These are phyloP conservation scores for Stictonetta naevosa DNA, from an alignment of 2,113 vertebrate genomes.

Conservation along the genomic window DNA sequence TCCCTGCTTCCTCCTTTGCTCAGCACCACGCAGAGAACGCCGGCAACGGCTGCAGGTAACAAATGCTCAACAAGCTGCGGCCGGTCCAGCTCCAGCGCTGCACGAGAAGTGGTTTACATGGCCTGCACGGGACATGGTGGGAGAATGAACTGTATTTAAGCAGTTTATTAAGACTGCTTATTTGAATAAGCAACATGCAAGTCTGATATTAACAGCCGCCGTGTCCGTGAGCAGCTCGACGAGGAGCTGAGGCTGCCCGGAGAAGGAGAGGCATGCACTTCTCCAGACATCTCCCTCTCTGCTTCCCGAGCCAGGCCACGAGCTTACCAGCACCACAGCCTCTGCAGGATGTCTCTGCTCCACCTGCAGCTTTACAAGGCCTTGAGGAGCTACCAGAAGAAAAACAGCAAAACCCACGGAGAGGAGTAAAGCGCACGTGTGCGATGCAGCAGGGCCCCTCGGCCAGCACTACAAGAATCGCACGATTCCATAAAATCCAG, in stretches of 20 bases:
- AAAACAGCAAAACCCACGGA: neutral
- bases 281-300: neutral
- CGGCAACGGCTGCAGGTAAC: neutral
- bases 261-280: neutral
- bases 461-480: neutral
- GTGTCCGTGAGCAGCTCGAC: neutral
- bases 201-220: neutral
- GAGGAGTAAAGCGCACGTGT: neutral
- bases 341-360: neutral
- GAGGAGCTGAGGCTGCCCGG: neutral
- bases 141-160: neutral
- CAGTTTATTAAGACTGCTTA: neutral
- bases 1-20: neutral
- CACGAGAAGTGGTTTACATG: neutral
- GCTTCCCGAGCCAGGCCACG: neutral
- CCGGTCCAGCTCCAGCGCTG: neutral
- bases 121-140: neutral
- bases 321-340: neutral
- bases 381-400: neutral
- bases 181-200: rapidly evolving
- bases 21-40: neutral
- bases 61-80: neutral
- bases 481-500: neutral
- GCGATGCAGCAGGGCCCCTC: neutral
- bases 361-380: neutral